These are phyloP conservation scores for Zygogramma bicolorata DNA, from an alignment of 2,888 invertebrate genomes.

Conservation along the genomic window DNA sequence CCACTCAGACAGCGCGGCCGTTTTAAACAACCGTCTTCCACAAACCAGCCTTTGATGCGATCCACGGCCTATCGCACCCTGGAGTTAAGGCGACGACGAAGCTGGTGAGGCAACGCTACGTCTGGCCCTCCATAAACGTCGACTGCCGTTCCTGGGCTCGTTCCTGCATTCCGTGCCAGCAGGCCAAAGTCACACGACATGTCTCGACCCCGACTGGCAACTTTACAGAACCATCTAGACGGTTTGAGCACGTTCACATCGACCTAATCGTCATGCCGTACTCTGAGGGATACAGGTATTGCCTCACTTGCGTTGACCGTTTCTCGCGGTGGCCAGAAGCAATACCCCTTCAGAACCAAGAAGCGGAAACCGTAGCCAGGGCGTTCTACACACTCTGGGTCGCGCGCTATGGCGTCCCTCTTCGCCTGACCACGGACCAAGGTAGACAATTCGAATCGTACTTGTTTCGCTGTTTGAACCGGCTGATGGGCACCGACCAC, in stretches of 20 bases:
- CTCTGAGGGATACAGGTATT: constrained; percentile 37
- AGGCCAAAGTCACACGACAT: constrained; percentile 56
- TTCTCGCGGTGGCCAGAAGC: constrained; percentile 44
- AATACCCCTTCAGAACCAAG: too few species aligned
- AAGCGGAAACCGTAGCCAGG: too few species aligned
- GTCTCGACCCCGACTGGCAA: background rate
- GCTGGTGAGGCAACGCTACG: constrained; percentile 57
- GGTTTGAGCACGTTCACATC: constrained; percentile 51
- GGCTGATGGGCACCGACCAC: constrained; percentile 42
- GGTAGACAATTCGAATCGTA: constrained; percentile 54
- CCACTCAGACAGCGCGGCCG: too few species aligned
- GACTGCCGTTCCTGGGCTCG: constrained; percentile 58
- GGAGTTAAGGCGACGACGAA: constrained; percentile 49
- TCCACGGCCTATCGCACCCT: constrained; percentile 54
- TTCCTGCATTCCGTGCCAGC: constrained; percentile 58
- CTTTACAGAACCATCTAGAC: background rate
- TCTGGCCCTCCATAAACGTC: constrained; percentile 60
- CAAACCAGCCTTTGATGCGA: too few species aligned
- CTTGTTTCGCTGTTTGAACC: constrained; percentile 49
- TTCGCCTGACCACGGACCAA: constrained; percentile 56
- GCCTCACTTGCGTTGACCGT: constrained; percentile 36
- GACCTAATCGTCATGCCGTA: constrained; percentile 34
- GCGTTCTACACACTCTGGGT: constrained; percentile 62
- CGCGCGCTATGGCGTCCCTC: constrained; percentile 62
- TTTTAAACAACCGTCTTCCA: too few species aligned